Percentiles rank a stretch among this genome's conserved stretches.
Evolutionary conservation across 2,113 vertebrate genomes (phyloP).

Genomic region (Paracanthobrama guichenoti): DNA sequence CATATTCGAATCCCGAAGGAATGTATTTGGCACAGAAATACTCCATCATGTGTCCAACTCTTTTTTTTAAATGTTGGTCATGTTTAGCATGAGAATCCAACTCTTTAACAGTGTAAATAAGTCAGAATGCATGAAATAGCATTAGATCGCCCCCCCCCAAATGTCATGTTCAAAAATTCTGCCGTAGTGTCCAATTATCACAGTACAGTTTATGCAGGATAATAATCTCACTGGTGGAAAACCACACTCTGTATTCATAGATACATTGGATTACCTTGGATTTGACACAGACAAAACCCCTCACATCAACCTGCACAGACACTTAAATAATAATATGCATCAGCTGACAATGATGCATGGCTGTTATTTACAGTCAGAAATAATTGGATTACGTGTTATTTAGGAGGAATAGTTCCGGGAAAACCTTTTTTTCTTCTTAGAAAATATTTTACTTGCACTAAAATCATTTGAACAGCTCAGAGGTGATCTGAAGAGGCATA

Average conservation of each 20-base stretch:
- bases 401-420: neutral
- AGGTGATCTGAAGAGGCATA: neutral
- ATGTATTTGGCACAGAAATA: no score
- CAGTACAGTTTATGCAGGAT: neutral
- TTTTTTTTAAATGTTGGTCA: no score
- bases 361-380: neutral
- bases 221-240: neutral
- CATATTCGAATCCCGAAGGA: no score
- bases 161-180: neutral
- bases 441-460: neutral
- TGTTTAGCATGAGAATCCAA: no score
- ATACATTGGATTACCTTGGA: neutral
- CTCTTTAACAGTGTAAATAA: no score
- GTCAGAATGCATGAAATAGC: no score
- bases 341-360: constrained; percentile 7
- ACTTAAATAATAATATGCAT: constrained; percentile 9
- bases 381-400: constrained; percentile 5
- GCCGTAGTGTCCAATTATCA: neutral
- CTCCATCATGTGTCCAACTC: no score
- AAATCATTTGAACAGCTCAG: neutral
- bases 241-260: neutral
- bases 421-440: neutral
- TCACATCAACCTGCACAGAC: neutral
- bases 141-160: no score
- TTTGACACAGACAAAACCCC: neutral